These are phyloP conservation scores for Coelopa pilipes DNA, from an alignment of 2,888 invertebrate species.

Conservation along the genomic window DNA sequence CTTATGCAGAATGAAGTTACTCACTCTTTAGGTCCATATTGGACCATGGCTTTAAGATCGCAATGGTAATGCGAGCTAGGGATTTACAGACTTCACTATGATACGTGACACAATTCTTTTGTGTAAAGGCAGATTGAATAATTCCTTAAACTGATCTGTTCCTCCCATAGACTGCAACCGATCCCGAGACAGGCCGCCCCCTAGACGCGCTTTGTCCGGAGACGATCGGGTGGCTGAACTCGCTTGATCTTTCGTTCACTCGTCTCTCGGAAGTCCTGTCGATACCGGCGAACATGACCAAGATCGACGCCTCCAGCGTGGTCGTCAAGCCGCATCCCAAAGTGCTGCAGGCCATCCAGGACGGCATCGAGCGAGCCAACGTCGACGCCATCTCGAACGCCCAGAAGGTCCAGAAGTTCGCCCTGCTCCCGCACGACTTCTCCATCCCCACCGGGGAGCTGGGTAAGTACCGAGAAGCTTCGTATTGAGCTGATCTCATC, in stretches of 20 bases:
- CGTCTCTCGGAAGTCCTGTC: slow-evolving; percentile 73
- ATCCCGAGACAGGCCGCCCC: slow-evolving; percentile 77
- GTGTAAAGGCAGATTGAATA: not conserved
- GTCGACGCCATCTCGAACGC: slow-evolving; percentile 83
- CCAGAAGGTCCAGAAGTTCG: slow-evolving; percentile 87
- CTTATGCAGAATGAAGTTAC: too few species aligned
- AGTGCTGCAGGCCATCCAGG: slow-evolving; percentile 76
- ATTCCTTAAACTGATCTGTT: not conserved
- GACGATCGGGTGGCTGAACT: slow-evolving; percentile 77
- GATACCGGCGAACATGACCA: slow-evolving; percentile 49
- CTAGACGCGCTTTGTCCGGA: slow-evolving; percentile 74
- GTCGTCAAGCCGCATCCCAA: slow-evolving; percentile 70
- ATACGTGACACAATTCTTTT: not conserved
- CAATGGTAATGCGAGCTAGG: too few species aligned
- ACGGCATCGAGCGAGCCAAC: slow-evolving; percentile 82
- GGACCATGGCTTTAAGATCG: too few species aligned
- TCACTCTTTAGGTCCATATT: too few species aligned
- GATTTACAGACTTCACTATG: too few species aligned
- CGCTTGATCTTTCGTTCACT: slow-evolving; percentile 73
- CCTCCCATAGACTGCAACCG: slow-evolving; percentile 72
- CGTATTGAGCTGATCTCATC: too few species aligned
- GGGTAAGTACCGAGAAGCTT: slow-evolving; percentile 54
- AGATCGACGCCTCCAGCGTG: slow-evolving; percentile 60
- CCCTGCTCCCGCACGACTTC: slow-evolving; percentile 85
- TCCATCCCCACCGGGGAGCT: slow-evolving; percentile 85